Evolutionary conservation across 1,140 invertebrate species (phyloP).

Genomic region (Caenorhabditis tropicalis): DNA sequence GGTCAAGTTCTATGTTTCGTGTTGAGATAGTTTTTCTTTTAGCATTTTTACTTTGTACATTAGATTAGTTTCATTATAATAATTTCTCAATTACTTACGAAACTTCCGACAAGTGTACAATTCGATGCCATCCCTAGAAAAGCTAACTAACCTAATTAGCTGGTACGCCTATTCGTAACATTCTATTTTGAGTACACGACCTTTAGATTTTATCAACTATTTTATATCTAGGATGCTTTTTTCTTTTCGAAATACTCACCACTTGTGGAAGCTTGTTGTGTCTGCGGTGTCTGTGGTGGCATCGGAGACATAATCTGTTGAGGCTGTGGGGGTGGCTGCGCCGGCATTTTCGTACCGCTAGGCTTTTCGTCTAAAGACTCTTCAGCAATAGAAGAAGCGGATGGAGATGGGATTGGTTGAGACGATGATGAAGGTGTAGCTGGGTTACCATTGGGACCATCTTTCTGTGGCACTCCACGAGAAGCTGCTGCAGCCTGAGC

Average conservation of each 20-base stretch:
- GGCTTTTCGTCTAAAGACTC: slow-evolving; percentile 40
- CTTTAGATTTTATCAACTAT: no score
- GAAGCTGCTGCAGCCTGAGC: background rate
- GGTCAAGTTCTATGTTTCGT: background rate
- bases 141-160: no score
- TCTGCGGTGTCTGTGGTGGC: background rate
- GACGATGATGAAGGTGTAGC: background rate
- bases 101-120: no score
- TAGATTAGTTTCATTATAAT: no score
- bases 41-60: no score
- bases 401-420: slow-evolving; percentile 44
- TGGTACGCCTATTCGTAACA: no score
- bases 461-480: slow-evolving; percentile 6
- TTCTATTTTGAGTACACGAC: no score
- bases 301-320: background rate
- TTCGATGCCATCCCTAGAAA: background rate
- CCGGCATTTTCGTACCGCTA: slow-evolving; percentile 3
- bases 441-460: background rate
- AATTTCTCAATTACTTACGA: no score
- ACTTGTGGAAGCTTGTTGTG: background rate
- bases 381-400: slow-evolving; percentile 33
- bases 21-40: no score
- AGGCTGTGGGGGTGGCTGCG: background rate
- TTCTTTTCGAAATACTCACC: background rate
- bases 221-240: no score